Base-by-base conservation (phyloP, 2,113 vertebrate species). In the Albula glossodonta region DNA sequence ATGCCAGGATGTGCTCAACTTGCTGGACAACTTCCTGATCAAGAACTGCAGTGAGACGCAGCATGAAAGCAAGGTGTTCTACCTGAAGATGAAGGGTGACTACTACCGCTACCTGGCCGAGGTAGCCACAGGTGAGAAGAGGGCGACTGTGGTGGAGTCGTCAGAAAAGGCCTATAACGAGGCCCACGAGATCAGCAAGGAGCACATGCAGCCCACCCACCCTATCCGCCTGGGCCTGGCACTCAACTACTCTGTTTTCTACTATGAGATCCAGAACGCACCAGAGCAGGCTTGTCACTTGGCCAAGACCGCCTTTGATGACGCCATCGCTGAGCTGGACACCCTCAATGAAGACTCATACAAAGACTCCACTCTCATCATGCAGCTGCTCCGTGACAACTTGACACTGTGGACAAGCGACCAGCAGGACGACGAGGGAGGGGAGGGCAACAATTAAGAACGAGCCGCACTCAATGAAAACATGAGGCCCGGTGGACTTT, bases 341-440 rank as follows among this genome's bases (percentile, higher is more conserved):
- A 99, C 98, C 94, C 98, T 99, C 93, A 99, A 99, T 89, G 98
- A 99, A 96, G 98, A 99, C 96, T 99, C 98, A 95, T 99, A 99
- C 96, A 99, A 99, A 96, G 98, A 99, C 98, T 99, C 98, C 92
- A 99, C 98, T 85, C 98, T 99, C 95, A 99, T 99, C 97, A 99
- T 99, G 98, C 98, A 99, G 97, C 98, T 99, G 89, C 98, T 99
- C 85, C 98, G 98, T 22, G 98, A 99, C 97, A 99, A 99, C 98
- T 97, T 99, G 91, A 99, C 98, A 92, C 98, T 99, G 96, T 99
- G 98, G 98, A 99, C 98, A 92, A 99, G 98, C 94, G 98, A 99
- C 93, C 98, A 99, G 97, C 98, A 99, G 94, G 98, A 99, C 31
- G 98, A 99, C 86, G 98, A 99, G 25, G 98, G 96, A 0, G 98